phyloP scores from a whole-genome alignment of 2,113 vertebrate genomes.

The Entelurus aequoreus region DNA sequence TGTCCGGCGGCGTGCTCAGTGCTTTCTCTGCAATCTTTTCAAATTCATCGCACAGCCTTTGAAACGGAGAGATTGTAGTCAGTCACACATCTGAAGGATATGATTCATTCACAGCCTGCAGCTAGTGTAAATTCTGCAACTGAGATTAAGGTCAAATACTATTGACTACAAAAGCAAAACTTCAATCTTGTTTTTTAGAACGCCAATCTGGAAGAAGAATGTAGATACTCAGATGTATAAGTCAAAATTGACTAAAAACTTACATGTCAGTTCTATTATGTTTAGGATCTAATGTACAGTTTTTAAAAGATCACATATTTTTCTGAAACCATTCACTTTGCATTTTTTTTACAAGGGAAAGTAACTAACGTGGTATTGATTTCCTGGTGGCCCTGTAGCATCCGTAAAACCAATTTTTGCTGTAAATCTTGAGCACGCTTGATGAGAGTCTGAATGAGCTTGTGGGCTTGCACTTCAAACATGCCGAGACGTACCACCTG shows the following conservation, averaged over 20 bases:
- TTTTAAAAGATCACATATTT: neutral
- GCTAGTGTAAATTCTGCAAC: neutral
- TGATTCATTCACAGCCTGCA: conserved; percentile 7
- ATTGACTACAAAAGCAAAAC: neutral
- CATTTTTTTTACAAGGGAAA: neutral
- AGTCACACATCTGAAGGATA: neutral
- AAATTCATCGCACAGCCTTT: conserved; percentile 81
- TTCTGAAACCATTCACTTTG: neutral
- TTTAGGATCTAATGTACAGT: no score
- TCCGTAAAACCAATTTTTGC: conserved; percentile 69
- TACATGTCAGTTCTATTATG: neutral
- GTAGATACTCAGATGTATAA: no score
- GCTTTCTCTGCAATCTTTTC: conserved; percentile 82
- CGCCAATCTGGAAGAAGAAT: no score
- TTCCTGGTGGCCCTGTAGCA: conserved; percentile 76
- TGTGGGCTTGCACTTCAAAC: conserved; percentile 83
- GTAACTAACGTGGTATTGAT: conserved; percentile 62
- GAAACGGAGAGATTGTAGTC: conserved; percentile 27
- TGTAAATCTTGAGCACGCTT: conserved; percentile 71
- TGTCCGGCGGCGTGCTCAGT: conserved; percentile 77
- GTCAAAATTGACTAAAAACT: neutral
- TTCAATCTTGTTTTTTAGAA: neutral
- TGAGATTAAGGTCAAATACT: neutral
- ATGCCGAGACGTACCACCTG: conserved; percentile 79
- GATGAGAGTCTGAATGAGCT: conserved; percentile 73